These are phyloP conservation scores for Rosalia funebris DNA, from an alignment of 2,888 invertebrate genomes.

Conservation along the genomic window DNA sequence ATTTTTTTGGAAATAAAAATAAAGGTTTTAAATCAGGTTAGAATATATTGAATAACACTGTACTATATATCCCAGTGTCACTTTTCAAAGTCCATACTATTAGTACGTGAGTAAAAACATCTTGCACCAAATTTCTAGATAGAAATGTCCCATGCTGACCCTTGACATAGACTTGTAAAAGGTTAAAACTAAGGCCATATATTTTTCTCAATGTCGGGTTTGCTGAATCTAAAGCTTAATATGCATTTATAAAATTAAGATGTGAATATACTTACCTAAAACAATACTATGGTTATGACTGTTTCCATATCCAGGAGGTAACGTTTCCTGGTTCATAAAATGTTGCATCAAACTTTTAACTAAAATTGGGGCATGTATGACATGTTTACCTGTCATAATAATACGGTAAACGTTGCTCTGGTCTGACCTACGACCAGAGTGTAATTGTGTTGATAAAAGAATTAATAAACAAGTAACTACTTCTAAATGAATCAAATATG, in stretches of 20 bases:
- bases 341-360: constrained; percentile 84
- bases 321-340: constrained; percentile 73
- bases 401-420: constrained; percentile 78
- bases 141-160: no score
- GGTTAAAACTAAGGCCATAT: not conserved
- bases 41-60: no score
- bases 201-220: not conserved
- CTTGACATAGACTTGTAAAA: not conserved
- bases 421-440: constrained; percentile 72
- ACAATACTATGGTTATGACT: constrained; percentile 75
- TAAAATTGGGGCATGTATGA: constrained; percentile 80
- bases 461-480: constrained; percentile 87
- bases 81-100: no score
- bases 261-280: constrained; percentile 67
- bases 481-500: constrained; percentile 87
- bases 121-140: no score
- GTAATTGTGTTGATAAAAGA: constrained; percentile 88
- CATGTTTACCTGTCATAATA: constrained; percentile 75
- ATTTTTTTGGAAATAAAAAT: no score
- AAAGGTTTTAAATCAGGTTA: no score
- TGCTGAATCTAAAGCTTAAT: no score
- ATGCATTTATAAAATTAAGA: not conserved
- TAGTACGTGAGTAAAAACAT: no score
- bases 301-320: constrained; percentile 76
- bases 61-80: no score